Evolutionary conservation across 37 sponge, comb jelly and placozoan genomes (phyloP).

Genomic region (Dysidea cf. avara): DNA sequence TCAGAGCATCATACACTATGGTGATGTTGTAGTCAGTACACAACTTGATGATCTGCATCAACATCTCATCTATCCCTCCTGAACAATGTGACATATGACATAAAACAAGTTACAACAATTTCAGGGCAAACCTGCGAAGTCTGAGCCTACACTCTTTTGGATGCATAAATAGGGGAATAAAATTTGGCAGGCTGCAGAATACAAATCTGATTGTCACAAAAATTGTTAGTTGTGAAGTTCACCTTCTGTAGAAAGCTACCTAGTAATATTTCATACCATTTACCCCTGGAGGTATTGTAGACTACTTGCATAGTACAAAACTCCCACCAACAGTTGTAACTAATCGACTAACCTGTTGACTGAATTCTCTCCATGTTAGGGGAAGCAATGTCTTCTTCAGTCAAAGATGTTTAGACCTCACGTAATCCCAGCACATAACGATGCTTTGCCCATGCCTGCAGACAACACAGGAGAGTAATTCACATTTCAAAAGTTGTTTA

Average conservation of each 20-base stretch:
- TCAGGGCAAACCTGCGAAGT: not conserved
- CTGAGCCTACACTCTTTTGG: not conserved
- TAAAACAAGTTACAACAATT: not conserved
- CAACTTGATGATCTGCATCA: slow-evolving; percentile 47
- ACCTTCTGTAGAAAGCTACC: not conserved
- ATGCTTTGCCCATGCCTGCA: slow-evolving; percentile 44
- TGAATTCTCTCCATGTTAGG: slow-evolving; percentile 87
- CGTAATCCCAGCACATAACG: slow-evolving; percentile 87
- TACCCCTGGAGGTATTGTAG: not conserved
- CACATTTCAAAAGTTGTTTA: too few species aligned
- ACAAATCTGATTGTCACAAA: not conserved
- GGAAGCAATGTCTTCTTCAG: slow-evolving; percentile 75
- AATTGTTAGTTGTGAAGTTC: not conserved
- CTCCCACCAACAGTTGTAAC: too few species aligned
- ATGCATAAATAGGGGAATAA: not conserved
- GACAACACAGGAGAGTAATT: too few species aligned
- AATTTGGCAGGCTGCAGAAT: too few species aligned
- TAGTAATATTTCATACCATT: too few species aligned
- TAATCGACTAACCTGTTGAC: slow-evolving; percentile 85
- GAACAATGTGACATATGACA: not conserved
- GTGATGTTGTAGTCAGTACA: slow-evolving; percentile 70
- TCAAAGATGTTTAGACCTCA: slow-evolving; percentile 88
- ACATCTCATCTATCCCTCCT: slow-evolving; percentile 83
- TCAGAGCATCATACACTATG: slow-evolving; percentile 82
- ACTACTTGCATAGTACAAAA: too few species aligned